Evolutionary conservation across 2,888 invertebrate species (phyloP), one percentile per base, ranked within the genome.

Genomic region (Galeopsomyia nigrocyanea): DNA sequence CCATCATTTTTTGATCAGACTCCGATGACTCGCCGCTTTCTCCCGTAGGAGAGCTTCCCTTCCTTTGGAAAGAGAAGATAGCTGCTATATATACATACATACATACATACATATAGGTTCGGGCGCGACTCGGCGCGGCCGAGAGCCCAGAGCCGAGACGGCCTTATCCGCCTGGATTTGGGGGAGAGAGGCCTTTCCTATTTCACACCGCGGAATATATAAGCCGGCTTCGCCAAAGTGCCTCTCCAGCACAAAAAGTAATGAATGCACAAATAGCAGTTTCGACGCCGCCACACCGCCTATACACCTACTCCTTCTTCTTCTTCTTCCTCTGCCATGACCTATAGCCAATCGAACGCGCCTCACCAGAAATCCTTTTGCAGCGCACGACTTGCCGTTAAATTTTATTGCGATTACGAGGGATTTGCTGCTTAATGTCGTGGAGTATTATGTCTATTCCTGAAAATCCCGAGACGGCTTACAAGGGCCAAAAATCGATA

Each of bases 331-430:
- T 84, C 82, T 83, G 84, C 85, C 83, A 2, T 83, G 84, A 84
- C 84, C 84, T 83, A 85, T 82, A 84, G 84, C 82, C 84, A 85
- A 85, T 85, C 83, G n/a, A 17, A 46, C 39, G 58, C 9, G 64
- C 51, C 31, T 39, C 10, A 31, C 68, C 58, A 66, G 60, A 69
- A 73, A 69, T 63, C 66, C 58, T 64, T 31, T 26, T 58, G 47
- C 73, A 69, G 63, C 39, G 55, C 47, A n/a, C 14, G 14, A 14
- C 6, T 51, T 55, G 31, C 47, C 71, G 53, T 71, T 68, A 74
- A 74, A 68, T 71, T 74, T 74, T 74, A 74, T 74, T 65, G 68
- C 60, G 68, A 74, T 71, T 74, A 65, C 70, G 53, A 47, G 53
- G 60, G 67, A 69, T 66, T 66, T 70, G 62, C 62, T 57, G 66